Percentiles rank a stretch among this genome's conserved stretches.
Evolutionary conservation across 2,797 vertebrate species (phyloP).

Genomic region (Salarias fasciatus): DNA sequence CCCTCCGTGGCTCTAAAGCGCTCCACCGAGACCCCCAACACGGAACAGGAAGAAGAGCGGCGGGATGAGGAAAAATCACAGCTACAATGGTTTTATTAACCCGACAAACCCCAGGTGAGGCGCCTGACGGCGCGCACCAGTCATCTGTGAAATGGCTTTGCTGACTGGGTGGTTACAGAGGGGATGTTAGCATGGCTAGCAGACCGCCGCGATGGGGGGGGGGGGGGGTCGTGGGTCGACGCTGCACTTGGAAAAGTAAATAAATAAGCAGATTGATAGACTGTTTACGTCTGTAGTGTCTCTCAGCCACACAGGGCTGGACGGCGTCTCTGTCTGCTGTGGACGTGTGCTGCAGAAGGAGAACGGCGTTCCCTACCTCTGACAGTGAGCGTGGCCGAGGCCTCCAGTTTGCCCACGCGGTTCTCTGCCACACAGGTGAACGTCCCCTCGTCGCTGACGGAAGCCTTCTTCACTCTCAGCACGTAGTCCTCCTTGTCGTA

Average conservation of each 20-base stretch:
- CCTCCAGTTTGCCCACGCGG: constrained; percentile 95
- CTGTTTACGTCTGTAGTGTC: constrained; percentile 52
- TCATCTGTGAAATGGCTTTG: constrained; percentile 91
- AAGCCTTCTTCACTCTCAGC: constrained; percentile 93
- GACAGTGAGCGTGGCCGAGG: constrained; percentile 93
- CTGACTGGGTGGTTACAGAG: constrained; percentile 73
- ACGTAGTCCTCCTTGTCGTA: constrained; percentile 97
- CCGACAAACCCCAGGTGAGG: constrained; percentile 82
- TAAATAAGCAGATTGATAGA: constrained; percentile 82
- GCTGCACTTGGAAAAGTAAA: constrained; percentile 71
- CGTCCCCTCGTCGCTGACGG: constrained; percentile 89
- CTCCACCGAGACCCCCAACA: constrained; percentile 78
- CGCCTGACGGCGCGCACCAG: constrained; percentile 81
- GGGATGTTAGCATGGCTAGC: constrained; percentile 66
- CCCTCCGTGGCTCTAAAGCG: constrained; percentile 74
- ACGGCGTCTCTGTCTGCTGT: constrained; percentile 14
- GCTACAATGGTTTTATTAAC: constrained; percentile 90
- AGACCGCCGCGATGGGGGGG: constrained; percentile 43
- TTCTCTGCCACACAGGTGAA: constrained; percentile 96
- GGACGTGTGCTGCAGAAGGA: constrained; percentile 13
- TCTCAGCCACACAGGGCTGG: constrained; percentile 27
- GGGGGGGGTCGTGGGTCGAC: constrained; percentile 46
- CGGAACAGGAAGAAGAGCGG: constrained; percentile 81
- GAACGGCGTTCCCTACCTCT: constrained; percentile 83
- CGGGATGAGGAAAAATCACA: constrained; percentile 80